Evolutionary conservation across 2,797 vertebrate genomes (phyloP).

Genomic region (Hozukius guyotensis): DNA sequence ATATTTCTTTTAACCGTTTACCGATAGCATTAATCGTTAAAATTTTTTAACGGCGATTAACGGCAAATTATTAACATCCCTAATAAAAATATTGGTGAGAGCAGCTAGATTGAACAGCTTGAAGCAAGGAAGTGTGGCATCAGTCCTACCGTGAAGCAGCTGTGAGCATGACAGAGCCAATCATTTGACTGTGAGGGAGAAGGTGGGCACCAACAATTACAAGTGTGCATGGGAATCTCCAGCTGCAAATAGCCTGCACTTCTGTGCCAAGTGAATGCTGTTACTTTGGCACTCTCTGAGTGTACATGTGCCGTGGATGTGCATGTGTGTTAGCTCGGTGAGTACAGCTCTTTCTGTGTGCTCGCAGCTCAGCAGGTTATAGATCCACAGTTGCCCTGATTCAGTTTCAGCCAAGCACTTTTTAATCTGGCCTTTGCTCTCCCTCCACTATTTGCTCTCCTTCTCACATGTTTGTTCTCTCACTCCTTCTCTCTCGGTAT

Average conservation of each 20-base stretch:
- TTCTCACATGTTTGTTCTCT: constrained; percentile 5
- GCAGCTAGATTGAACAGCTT: background rate
- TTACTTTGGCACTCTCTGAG: background rate
- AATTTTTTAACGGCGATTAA: too few relatives aligned
- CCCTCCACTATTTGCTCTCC: constrained; percentile 12
- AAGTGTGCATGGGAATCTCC: background rate
- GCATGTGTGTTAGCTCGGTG: background rate
- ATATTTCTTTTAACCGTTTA: too few relatives aligned
- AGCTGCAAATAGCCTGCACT: background rate
- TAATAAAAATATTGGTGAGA: background rate
- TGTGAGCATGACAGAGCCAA: background rate
- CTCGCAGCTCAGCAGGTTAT: constrained; percentile 6
- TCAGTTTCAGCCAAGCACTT: constrained; percentile 10
- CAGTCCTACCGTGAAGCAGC: background rate
- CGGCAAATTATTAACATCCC: too few relatives aligned
- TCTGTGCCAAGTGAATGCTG: background rate
- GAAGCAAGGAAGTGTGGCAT: background rate
- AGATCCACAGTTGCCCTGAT: constrained; percentile 4
- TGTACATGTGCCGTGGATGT: background rate
- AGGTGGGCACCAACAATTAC: background rate
- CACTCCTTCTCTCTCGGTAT: background rate
- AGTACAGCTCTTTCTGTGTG: background rate
- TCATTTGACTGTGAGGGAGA: background rate
- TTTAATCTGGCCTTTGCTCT: constrained; percentile 30
- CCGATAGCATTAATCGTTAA: too few relatives aligned